phyloP scores from a whole-genome alignment of 2,113 vertebrate genomes.

The Eurystomus gularis region DNA sequence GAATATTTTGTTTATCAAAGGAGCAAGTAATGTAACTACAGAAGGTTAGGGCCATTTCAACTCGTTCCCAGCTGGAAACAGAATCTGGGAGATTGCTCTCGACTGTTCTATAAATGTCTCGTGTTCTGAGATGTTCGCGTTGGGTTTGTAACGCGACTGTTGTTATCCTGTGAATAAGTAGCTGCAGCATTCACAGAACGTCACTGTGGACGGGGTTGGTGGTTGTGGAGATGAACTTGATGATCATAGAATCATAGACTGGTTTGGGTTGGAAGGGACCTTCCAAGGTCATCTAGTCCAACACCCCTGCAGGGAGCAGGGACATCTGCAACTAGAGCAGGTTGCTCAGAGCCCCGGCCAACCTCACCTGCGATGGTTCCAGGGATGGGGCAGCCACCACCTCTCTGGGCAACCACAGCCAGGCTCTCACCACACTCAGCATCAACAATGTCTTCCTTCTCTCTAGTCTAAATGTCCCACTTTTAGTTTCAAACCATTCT shows the following conservation, averaged over 20 bases:
- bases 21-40: slow-evolving; percentile 20
- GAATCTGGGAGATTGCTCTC: slow-evolving; percentile 9
- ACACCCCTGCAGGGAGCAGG: background rate
- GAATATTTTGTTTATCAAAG: slow-evolving; percentile 63
- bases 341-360: background rate
- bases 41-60: slow-evolving; percentile 29
- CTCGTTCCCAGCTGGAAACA: slow-evolving; percentile 32
- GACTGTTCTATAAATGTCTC: background rate
- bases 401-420: background rate
- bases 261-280: background rate
- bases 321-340: background rate
- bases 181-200: background rate
- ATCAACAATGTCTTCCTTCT: background rate
- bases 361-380: background rate
- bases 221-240: background rate
- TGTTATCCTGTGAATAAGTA: background rate
- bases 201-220: background rate
- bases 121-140: background rate
- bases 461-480: too few species aligned
- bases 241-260: background rate
- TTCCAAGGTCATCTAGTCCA: background rate
- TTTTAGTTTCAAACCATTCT: too few species aligned
- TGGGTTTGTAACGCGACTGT: background rate
- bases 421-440: background rate
- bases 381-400: background rate